A percentile compares a stretch with the other conserved stretches of the same genome.
Evolutionary conservation across 1,140 invertebrate genomes (phyloP).

Genomic region (Arion vulgaris): DNA sequence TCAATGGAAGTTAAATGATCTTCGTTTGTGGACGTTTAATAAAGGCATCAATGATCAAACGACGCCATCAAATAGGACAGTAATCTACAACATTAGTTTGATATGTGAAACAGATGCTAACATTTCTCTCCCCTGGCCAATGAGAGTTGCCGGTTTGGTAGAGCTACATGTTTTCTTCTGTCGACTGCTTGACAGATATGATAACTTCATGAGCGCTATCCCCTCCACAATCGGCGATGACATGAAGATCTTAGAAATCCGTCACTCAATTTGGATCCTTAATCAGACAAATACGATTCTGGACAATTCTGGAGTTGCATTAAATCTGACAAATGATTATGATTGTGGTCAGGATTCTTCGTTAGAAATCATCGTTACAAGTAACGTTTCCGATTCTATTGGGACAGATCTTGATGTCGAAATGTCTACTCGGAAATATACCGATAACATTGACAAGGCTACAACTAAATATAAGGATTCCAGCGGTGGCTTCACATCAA

Average conservation of each 20-base stretch:
- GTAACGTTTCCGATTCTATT: slow-evolving; percentile 23
- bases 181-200: slow-evolving; percentile 35
- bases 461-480: background rate
- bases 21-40: background rate
- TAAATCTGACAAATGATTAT: slow-evolving; percentile 44
- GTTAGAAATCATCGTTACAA: slow-evolving; percentile 32
- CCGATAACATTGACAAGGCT: background rate
- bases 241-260: slow-evolving; percentile 46
- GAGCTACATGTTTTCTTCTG: slow-evolving; percentile 31
- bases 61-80: background rate
- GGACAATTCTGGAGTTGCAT: background rate
- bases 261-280: slow-evolving; percentile 29
- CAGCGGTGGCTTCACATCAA: background rate
- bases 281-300: slow-evolving; percentile 9
- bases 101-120: slow-evolving; percentile 19
- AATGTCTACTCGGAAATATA: background rate
- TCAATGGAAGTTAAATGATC: slow-evolving; percentile 21
- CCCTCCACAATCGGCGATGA: slow-evolving; percentile 17
- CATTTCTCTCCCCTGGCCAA: slow-evolving; percentile 39
- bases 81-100: slow-evolving; percentile 13
- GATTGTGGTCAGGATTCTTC: slow-evolving; percentile 48
- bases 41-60: background rate
- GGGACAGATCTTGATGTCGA: background rate
- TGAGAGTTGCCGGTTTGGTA: slow-evolving; percentile 30
- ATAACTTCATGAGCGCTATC: slow-evolving; percentile 35